These are phyloP conservation scores for Egretta garzetta DNA, from an alignment of 2,113 vertebrate genomes.

Conservation along the genomic window DNA sequence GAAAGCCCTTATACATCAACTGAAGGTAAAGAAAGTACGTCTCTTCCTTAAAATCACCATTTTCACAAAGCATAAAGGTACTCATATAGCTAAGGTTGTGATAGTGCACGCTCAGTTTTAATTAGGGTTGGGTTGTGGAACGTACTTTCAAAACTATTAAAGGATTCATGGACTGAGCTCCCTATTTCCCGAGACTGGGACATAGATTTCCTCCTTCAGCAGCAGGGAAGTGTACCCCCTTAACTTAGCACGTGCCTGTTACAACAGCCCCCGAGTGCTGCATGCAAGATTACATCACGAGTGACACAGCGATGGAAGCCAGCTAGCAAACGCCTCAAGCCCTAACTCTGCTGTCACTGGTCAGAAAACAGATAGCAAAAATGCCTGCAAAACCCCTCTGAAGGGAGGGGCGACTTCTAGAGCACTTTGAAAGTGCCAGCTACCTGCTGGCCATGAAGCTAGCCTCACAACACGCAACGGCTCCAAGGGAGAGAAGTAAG, in stretches of 20 bases:
- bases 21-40: not conserved
- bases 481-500: not conserved
- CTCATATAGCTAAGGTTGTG: not conserved
- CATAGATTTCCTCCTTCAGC: not conserved
- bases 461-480: not conserved
- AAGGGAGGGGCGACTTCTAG: not conserved
- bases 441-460: not conserved
- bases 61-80: not conserved
- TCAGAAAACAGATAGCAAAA: not conserved
- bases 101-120: not conserved
- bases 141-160: not conserved
- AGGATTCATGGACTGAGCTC: not conserved
- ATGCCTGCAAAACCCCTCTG: not conserved
- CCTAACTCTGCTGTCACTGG: not conserved
- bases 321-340: not conserved
- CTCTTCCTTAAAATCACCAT: not conserved
- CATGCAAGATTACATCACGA: not conserved
- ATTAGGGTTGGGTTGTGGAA: not conserved
- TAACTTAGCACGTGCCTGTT: not conserved
- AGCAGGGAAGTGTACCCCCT: not conserved
- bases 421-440: not conserved
- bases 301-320: not conserved
- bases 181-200: not conserved
- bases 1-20: not conserved
- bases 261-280: not conserved